Evolutionary conservation across 2,113 vertebrate genomes (phyloP).

Genomic region (Butorides virescens): DNA sequence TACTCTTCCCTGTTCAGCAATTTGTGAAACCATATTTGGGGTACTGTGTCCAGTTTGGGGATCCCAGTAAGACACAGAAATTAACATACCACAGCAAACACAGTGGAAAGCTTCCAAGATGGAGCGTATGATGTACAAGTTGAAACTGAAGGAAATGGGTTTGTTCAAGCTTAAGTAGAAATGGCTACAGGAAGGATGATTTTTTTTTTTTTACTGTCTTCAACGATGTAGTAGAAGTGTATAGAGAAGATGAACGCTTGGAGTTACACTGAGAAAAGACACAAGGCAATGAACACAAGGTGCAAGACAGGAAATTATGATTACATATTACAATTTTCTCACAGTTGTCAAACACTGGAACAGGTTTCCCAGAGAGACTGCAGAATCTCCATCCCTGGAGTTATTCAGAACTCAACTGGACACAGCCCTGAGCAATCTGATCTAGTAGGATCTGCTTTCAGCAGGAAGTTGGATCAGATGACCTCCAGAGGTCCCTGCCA

Average conservation of each 20-base stretch:
- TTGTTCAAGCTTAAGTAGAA: background rate
- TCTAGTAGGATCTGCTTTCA: slow-evolving; percentile 1
- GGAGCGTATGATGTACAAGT: rapidly evolving
- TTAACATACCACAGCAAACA: background rate
- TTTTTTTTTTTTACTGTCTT: background rate
- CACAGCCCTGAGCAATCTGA: background rate
- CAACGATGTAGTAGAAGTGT: rapidly evolving
- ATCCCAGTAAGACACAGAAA: background rate
- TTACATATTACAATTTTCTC: background rate
- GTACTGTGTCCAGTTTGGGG: background rate
- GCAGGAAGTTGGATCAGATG: background rate
- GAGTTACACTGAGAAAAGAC: background rate
- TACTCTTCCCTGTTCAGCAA: background rate
- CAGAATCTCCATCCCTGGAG: background rate
- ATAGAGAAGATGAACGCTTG: background rate
- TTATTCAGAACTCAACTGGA: background rate
- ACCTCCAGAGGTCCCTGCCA: background rate
- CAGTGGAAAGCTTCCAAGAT: background rate
- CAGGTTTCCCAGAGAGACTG: background rate
- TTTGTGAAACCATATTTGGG: background rate
- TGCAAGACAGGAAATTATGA: rapidly evolving
- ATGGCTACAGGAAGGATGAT: background rate
- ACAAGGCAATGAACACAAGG: background rate
- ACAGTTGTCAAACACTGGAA: background rate
- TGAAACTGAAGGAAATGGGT: background rate